Conservation (phyloP, 2,113 vertebrate species). For the Oreotrochilus melanogaster region DNA sequence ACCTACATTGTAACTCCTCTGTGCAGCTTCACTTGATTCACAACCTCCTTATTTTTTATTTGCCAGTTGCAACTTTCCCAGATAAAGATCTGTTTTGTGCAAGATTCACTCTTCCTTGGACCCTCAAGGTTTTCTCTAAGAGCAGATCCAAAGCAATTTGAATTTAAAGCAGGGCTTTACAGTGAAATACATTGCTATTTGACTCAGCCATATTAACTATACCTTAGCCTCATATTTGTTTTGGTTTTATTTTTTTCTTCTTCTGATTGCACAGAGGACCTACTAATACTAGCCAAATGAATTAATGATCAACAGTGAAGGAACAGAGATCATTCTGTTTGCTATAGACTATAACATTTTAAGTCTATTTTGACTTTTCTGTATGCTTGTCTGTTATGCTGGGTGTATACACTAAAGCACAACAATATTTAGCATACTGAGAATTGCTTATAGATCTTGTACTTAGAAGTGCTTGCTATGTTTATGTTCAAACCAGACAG, state of each 20-base stretch:
- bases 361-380: background rate
- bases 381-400: background rate
- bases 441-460: background rate
- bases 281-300: background rate
- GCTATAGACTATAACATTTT: background rate
- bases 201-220: background rate
- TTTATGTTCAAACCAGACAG: conserved; percentile 47
- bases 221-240: background rate
- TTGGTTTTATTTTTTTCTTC: background rate
- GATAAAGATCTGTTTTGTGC: background rate
- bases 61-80: background rate
- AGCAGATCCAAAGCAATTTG: background rate
- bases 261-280: background rate
- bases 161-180: background rate
- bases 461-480: conserved; percentile 2
- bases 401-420: background rate
- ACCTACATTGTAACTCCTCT: background rate
- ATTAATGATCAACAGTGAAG: background rate
- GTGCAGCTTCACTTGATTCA: background rate
- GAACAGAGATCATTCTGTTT: background rate
- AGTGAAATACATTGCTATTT: background rate
- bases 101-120: background rate
- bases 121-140: background rate
- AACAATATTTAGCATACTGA: background rate
- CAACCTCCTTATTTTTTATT: background rate